Evolutionary conservation across 2,113 vertebrate genomes (phyloP).

Genomic region (Cheirogaleus medius): DNA sequence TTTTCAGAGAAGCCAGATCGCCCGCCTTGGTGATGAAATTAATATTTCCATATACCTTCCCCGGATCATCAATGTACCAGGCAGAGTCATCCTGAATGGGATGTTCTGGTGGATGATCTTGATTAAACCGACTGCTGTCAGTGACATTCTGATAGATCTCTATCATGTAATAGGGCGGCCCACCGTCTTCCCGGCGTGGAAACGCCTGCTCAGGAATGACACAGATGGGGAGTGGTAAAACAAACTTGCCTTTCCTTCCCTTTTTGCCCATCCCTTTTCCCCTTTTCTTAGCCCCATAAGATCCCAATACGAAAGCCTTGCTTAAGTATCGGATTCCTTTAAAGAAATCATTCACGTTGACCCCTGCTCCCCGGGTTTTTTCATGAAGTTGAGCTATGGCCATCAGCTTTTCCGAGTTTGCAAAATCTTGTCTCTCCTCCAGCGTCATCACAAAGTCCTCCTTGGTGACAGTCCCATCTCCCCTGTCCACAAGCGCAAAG

Average conservation of each 20-base stretch:
- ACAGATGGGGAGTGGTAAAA: slow-evolving; percentile 89
- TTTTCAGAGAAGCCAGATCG: slow-evolving; percentile 90
- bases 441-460: slow-evolving; percentile 86
- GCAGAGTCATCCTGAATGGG: slow-evolving; percentile 92
- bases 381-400: slow-evolving; percentile 81
- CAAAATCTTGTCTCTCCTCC: slow-evolving; percentile 81
- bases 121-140: slow-evolving; percentile 81
- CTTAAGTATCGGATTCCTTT: slow-evolving; percentile 91
- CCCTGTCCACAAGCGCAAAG: slow-evolving; percentile 72
- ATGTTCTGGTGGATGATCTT: slow-evolving; percentile 86
- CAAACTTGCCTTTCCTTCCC: slow-evolving; percentile 83
- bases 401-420: slow-evolving; percentile 50
- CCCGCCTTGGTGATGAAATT: slow-evolving; percentile 89
- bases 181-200: slow-evolving; percentile 83
- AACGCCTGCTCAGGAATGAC: slow-evolving; percentile 79
- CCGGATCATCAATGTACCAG: slow-evolving; percentile 91
- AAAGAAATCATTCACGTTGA: slow-evolving; percentile 90
- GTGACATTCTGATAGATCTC: slow-evolving; percentile 84
- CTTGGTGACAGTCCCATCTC: slow-evolving; percentile 78
- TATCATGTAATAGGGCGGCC: slow-evolving; percentile 91
- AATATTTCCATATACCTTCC: slow-evolving; percentile 86
- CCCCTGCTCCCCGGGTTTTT: slow-evolving; percentile 65
- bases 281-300: slow-evolving; percentile 87
- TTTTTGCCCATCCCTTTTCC: slow-evolving; percentile 80
- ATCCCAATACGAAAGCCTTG: slow-evolving; percentile 87